phyloP scores from a whole-genome alignment of 2,797 vertebrate genomes.

The Aeoliscus strigatus region DNA sequence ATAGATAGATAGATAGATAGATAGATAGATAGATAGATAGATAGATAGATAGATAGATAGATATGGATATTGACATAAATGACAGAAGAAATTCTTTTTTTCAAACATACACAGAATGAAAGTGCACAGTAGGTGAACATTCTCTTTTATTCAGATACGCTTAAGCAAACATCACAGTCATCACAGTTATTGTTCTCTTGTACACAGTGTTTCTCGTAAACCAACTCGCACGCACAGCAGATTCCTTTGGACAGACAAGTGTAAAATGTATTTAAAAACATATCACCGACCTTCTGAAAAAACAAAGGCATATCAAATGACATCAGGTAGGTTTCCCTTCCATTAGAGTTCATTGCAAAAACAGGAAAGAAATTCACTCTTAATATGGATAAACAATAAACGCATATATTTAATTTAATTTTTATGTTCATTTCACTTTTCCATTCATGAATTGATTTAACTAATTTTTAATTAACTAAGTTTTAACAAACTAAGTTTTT shows the following conservation, averaged over 20 bases:
- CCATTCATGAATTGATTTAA: no score
- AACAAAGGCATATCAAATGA: conserved; percentile 35
- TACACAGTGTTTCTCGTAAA: conserved; percentile 36
- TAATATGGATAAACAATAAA: no score
- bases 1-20: no score
- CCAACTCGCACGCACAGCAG: conserved; percentile 28
- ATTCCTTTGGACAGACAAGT: conserved; percentile 18
- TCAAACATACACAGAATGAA: not conserved
- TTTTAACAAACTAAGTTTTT: no score
- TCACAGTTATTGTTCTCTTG: conserved; percentile 17
- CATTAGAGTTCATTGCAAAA: not conserved
- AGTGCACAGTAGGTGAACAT: conserved; percentile 11
- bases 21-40: no score
- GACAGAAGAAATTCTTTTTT: not conserved
- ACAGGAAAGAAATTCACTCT: no score
- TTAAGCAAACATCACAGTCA: conserved; percentile 20
- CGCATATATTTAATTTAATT: no score
- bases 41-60: no score
- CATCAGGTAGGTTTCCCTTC: conserved; percentile 4
- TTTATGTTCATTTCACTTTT: no score
- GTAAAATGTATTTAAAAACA: conserved; percentile 27
- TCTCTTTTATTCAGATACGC: conserved; percentile 55
- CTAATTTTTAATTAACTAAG: no score
- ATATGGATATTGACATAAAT: not conserved
- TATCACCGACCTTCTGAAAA: conserved; percentile 1